These are phyloP conservation scores for Ornithoptera priamus DNA, from an alignment of 2,888 invertebrate species.

Conservation along the genomic window DNA sequence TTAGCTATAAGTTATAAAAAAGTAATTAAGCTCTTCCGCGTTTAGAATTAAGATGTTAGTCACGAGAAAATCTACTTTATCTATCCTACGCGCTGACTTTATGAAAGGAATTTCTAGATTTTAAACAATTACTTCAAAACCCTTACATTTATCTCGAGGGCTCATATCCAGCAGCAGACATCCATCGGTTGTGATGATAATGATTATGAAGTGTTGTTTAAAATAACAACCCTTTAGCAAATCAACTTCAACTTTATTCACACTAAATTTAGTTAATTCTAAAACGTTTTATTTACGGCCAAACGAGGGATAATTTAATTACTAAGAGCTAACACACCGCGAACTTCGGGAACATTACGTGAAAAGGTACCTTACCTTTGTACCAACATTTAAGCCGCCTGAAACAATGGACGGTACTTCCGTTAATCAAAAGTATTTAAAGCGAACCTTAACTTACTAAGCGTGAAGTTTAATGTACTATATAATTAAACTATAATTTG, in stretches of 20 bases:
- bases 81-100: conserved; percentile 35
- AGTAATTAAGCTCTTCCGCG: conserved; percentile 51
- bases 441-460: not conserved
- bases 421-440: conserved; percentile 3
- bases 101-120: conserved; percentile 6
- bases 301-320: conserved; percentile 26
- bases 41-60: conserved; percentile 45
- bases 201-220: no score
- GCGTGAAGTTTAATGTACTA: no score
- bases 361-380: conserved; percentile 25
- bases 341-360: conserved; percentile 14
- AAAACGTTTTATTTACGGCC: conserved; percentile 8
- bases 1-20: conserved; percentile 4
- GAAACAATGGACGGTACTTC: conserved; percentile 16
- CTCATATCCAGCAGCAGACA: no score
- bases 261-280: conserved; percentile 3
- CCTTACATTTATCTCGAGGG: not conserved
- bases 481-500: not conserved
- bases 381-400: conserved; percentile 9
- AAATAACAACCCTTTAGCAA: not conserved
- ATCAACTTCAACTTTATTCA: not conserved
- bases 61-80: conserved; percentile 41
- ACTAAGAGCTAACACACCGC: conserved; percentile 12
- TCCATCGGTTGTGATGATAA: no score
- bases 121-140: not conserved